These are phyloP conservation scores for Desmophyllum pertusum DNA, from an alignment of 92 coral and sea anemone genomes.

Conservation along the genomic window DNA sequence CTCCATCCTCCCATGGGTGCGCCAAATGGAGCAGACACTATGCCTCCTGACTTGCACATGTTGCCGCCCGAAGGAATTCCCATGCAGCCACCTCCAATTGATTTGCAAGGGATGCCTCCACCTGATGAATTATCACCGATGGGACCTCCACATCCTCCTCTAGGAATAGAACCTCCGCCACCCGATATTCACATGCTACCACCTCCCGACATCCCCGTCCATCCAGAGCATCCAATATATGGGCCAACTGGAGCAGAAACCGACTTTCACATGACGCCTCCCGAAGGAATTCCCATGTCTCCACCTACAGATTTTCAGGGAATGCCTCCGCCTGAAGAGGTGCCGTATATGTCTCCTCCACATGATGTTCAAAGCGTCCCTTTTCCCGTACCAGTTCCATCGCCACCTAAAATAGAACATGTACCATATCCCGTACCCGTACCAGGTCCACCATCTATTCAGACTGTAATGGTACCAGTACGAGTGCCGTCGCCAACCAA, in stretches of 20 bases:
- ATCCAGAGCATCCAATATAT: background rate
- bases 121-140: constrained; percentile 11
- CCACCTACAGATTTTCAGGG: constrained; percentile 7
- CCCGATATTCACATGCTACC: constrained; percentile 9
- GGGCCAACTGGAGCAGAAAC: background rate
- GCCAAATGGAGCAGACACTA: background rate
- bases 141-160: constrained; percentile 7
- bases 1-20: background rate
- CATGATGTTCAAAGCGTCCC: constrained; percentile 29
- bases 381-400: constrained; percentile 44
- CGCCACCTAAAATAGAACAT: constrained; percentile 53
- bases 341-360: background rate
- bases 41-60: constrained; percentile 7
- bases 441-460: constrained; percentile 75
- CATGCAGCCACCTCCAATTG: constrained; percentile 31
- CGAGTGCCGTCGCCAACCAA: constrained; percentile 54
- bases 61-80: constrained; percentile 40
- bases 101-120: constrained; percentile 9
- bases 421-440: constrained; percentile 79
- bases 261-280: constrained; percentile 7
- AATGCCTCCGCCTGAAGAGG: background rate
- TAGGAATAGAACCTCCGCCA: constrained; percentile 6
- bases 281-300: constrained; percentile 30
- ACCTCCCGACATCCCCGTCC: constrained; percentile 4
- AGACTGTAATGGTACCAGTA: constrained; percentile 58